Evolutionary conservation across 2,113 vertebrate genomes (phyloP).

Genomic region (Zosterops hypoxanthus): DNA sequence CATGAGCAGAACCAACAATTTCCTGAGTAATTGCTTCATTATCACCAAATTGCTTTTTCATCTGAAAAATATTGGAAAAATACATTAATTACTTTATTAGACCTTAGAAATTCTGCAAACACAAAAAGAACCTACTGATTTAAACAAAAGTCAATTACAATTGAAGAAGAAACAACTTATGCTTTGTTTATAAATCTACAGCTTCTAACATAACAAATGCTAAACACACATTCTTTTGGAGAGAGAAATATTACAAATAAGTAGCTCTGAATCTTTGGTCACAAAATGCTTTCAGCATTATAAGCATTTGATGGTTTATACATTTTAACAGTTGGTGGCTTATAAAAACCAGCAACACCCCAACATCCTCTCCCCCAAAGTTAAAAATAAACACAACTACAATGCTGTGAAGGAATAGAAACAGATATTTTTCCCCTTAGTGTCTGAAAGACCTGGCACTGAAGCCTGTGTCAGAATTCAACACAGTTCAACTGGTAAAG

Average conservation of each 20-base stretch:
- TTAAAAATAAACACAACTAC: neutral
- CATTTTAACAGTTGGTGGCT: neutral
- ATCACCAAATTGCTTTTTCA: slow-evolving; percentile 92
- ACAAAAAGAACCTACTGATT: neutral
- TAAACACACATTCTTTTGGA: neutral
- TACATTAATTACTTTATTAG: neutral
- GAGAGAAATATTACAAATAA: neutral
- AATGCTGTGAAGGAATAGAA: neutral
- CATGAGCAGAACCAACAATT: slow-evolving; percentile 94
- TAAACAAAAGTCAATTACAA: neutral
- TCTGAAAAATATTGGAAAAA: slow-evolving; percentile 77
- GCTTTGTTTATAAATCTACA: neutral
- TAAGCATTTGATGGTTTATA: too few species aligned
- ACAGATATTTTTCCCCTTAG: neutral
- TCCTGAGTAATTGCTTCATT: slow-evolving; percentile 95
- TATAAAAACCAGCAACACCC: neutral
- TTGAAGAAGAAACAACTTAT: neutral
- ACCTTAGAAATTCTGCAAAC: neutral
- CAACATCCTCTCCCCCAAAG: too few species aligned
- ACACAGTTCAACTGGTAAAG: neutral
- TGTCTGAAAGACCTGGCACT: neutral
- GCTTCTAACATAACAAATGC: neutral
- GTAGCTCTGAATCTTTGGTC: neutral
- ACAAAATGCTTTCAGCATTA: neutral
- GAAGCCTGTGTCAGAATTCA: neutral